These are phyloP conservation scores for Bombylius discolor DNA, from an alignment of 2,888 invertebrate species.

Conservation along the genomic window DNA sequence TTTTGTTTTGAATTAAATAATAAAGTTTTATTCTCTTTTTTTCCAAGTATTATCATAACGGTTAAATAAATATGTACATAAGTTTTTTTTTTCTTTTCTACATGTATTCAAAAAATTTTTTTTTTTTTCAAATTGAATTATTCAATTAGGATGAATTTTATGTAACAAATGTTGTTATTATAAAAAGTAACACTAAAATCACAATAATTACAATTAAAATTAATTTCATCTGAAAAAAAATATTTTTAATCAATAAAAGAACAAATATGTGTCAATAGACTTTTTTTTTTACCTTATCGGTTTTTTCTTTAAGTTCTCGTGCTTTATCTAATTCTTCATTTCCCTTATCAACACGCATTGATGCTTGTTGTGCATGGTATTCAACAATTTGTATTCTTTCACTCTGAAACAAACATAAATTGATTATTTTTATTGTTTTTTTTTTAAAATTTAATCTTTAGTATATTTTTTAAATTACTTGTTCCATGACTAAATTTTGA, in stretches of 20 bases:
- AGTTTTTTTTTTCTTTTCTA: too few relatives aligned
- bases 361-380: conserved; percentile 34
- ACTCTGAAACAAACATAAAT: conserved; percentile 17
- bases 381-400: conserved; percentile 35
- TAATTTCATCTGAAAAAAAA: background rate
- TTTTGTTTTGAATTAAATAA: too few relatives aligned
- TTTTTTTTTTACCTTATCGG: conserved; percentile 16
- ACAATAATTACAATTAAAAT: background rate
- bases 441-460: too few relatives aligned
- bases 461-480: conserved; percentile 17
- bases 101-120: too few relatives aligned
- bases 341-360: conserved; percentile 30
- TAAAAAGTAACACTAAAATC: background rate
- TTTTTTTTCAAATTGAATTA: too few relatives aligned
- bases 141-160: too few relatives aligned
- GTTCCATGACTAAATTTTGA: conserved; percentile 34
- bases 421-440: background rate
- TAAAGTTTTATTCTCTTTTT: too few relatives aligned
- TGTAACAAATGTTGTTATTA: background rate
- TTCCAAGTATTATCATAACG: too few relatives aligned
- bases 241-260: background rate
- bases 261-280: background rate
- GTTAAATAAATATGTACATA: too few relatives aligned
- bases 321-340: conserved; percentile 25
- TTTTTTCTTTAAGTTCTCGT: conserved; percentile 18